A percentile compares a stretch with the other conserved stretches of the same genome.
phyloP scores from a whole-genome alignment of 2,888 invertebrate species.

The Macroteleia sp. region DNA sequence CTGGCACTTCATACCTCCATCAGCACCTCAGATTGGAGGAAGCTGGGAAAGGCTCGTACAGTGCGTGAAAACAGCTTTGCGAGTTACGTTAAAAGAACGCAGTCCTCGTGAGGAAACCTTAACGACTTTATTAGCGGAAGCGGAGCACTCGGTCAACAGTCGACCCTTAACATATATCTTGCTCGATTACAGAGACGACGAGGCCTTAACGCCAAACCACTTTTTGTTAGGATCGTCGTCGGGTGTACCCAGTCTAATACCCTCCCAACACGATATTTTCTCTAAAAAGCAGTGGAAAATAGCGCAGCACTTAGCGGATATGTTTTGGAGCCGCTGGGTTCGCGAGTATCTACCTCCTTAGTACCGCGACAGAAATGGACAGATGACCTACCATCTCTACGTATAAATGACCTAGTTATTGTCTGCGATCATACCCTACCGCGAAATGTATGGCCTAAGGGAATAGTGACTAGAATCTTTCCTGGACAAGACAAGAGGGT shows the following conservation, averaged over 20 bases:
- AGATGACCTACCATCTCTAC: background rate
- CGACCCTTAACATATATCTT: conserved; percentile 68
- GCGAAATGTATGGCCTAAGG: background rate
- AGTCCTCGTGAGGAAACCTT: background rate
- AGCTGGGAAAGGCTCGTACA: too few species aligned
- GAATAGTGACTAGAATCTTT: background rate
- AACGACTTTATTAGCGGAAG: background rate
- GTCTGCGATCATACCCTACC: background rate
- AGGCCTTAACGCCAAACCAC: conserved; percentile 73
- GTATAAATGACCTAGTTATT: background rate
- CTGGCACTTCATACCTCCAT: too few species aligned
- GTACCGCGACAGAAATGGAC: background rate
- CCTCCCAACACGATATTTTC: too few species aligned
- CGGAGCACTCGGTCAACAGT: conserved; percentile 18
- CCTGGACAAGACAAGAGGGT: background rate
- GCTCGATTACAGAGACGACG: conserved; percentile 63
- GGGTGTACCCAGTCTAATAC: background rate
- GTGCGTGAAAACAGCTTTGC: background rate
- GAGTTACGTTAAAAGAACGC: background rate
- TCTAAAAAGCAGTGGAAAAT: background rate
- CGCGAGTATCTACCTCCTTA: background rate
- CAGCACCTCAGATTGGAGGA: too few species aligned
- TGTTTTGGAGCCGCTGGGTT: background rate
- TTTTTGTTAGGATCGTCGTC: conserved; percentile 60
- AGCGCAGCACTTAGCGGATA: conserved; percentile 1